Evolutionary conservation across 2,888 invertebrate genomes (phyloP).

Genomic region (Lasioglossum leucozonium): DNA sequence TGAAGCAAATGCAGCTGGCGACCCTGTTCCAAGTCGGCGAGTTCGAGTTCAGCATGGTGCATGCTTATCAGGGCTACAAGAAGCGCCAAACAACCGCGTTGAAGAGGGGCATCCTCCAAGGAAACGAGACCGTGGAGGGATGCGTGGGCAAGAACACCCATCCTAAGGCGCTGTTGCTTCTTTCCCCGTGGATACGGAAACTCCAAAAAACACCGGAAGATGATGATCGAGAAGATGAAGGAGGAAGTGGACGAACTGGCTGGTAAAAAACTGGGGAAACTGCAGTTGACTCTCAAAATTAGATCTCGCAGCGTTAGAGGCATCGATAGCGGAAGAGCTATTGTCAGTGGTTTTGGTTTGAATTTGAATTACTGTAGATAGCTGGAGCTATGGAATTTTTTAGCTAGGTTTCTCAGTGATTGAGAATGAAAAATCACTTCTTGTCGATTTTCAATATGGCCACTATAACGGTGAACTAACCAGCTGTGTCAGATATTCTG

Average conservation of each 20-base stretch:
- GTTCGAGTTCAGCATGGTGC: constrained; percentile 76
- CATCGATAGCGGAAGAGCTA: too few species aligned
- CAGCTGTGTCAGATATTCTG: not conserved
- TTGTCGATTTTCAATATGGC: not conserved
- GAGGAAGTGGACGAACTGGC: constrained; percentile 78
- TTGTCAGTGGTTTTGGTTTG: too few species aligned
- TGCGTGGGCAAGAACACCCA: constrained; percentile 79
- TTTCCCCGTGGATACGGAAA: constrained; percentile 76
- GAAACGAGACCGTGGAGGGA: constrained; percentile 78
- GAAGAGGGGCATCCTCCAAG: constrained; percentile 74
- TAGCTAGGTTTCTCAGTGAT: not conserved
- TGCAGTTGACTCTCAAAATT: not conserved
- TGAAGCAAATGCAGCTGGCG: constrained; percentile 74
- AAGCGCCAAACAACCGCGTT: constrained; percentile 67
- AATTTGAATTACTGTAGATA: too few species aligned
- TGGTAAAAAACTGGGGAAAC: constrained; percentile 63
- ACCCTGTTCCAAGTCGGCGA: constrained; percentile 77
- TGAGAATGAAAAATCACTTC: not conserved
- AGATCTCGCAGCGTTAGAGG: too few species aligned
- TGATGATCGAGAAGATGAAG: constrained; percentile 71
- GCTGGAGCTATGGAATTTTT: not conserved
- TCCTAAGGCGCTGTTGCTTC: constrained; percentile 64
- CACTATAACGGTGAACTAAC: not conserved
- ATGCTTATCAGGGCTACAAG: constrained; percentile 75
- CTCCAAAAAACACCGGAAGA: constrained; percentile 67